Percentiles rank a stretch among this genome's conserved stretches.
Evolutionary conservation across 2,888 invertebrate species (phyloP).

Genomic region (Limnephilus lunatus): DNA sequence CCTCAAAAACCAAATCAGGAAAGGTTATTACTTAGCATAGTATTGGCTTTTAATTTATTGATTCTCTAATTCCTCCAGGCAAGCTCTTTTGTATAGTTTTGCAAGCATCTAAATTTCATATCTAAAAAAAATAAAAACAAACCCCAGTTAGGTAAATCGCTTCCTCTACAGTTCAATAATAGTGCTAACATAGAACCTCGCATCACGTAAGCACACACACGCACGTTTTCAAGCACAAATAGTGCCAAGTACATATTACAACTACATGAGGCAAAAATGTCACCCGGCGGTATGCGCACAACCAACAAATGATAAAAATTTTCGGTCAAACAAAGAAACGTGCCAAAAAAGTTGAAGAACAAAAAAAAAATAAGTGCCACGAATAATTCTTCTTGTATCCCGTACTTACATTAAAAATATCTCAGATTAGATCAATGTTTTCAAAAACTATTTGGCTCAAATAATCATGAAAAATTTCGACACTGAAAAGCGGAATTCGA

Average conservation of each 20-base stretch:
- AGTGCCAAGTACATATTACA: background rate
- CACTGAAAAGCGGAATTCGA: too few species aligned
- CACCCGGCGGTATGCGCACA: slow-evolving; percentile 9
- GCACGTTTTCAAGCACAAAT: background rate
- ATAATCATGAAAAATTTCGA: too few species aligned
- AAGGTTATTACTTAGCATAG: too few species aligned
- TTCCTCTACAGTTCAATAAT: background rate
- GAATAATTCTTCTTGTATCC: background rate
- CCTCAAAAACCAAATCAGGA: too few species aligned
- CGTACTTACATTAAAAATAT: too few species aligned
- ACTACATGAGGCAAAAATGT: background rate
- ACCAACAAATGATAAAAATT: slow-evolving; percentile 27
- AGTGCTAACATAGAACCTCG: background rate
- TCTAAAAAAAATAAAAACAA: background rate
- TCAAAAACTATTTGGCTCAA: too few species aligned
- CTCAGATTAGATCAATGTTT: too few species aligned
- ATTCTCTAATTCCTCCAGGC: background rate
- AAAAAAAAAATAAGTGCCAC: background rate
- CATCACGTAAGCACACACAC: background rate
- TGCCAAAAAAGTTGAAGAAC: background rate
- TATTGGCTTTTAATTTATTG: too few species aligned
- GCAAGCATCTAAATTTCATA: background rate
- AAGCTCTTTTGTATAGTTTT: background rate
- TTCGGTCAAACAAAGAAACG: slow-evolving; percentile 14
- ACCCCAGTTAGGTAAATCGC: background rate